Conservation (phyloP, 2,888 invertebrate species). For the Furcula furcula region DNA sequence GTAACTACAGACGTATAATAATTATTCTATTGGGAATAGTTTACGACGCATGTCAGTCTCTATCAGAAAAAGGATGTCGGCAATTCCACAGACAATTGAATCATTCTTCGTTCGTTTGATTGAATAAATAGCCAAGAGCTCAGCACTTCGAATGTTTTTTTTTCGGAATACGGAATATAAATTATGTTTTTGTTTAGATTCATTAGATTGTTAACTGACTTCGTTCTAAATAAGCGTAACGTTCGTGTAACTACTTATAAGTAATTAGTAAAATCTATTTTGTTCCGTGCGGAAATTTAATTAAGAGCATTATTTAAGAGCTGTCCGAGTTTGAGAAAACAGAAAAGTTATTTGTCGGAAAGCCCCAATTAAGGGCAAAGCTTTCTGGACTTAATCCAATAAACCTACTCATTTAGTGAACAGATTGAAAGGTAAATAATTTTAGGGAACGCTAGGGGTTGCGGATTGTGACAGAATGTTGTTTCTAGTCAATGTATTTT, state of each 20-base stretch:
- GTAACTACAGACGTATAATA: conserved; percentile 12
- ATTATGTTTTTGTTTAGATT: too few species aligned
- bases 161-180: too few species aligned
- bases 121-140: conserved; percentile 26
- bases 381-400: conserved; percentile 80
- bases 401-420: conserved; percentile 79
- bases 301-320: conserved; percentile 73
- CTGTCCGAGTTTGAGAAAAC: conserved; percentile 77
- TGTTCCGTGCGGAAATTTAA: conserved; percentile 65
- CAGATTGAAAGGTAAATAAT: conserved; percentile 78
- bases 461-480: conserved; percentile 50
- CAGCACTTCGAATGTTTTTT: conserved; percentile 6
- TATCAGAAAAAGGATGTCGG: conserved; percentile 56
- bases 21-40: conserved; percentile 38
- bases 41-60: conserved; percentile 46
- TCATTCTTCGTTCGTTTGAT: conserved; percentile 41
- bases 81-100: conserved; percentile 57
- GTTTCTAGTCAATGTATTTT: too few species aligned
- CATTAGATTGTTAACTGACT: too few species aligned
- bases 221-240: too few species aligned
- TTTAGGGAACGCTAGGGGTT: conserved; percentile 50
- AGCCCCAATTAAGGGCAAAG: conserved; percentile 79
- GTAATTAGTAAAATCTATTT: conserved; percentile 48
- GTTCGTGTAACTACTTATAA: conserved; percentile 31
- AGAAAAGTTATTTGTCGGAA: conserved; percentile 78